These are phyloP conservation scores for Carposina sasakii DNA, from an alignment of 1,140 invertebrate genomes.

Conservation along the genomic window DNA sequence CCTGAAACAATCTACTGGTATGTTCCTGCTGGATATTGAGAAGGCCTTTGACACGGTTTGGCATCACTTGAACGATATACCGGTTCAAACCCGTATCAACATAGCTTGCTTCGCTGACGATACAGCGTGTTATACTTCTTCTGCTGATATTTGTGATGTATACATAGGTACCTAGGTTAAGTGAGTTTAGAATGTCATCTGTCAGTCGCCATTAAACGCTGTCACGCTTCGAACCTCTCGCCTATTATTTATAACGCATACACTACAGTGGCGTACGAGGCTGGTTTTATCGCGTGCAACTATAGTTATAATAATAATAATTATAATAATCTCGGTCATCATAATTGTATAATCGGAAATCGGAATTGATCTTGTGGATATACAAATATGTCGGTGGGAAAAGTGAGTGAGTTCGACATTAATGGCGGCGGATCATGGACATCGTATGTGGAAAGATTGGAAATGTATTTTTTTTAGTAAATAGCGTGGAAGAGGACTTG, in stretches of 20 bases:
- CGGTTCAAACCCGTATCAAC: not conserved
- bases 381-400: not conserved
- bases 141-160: too few relatives aligned
- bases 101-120: not conserved
- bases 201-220: too few relatives aligned
- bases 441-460: not conserved
- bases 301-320: too few relatives aligned
- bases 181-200: too few relatives aligned
- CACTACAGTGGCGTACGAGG: too few relatives aligned
- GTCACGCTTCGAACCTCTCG: too few relatives aligned
- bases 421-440: not conserved
- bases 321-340: too few relatives aligned
- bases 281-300: too few relatives aligned
- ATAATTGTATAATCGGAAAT: too few relatives aligned
- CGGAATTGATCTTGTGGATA: too few relatives aligned
- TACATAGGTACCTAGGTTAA: too few relatives aligned
- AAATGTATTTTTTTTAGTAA: not conserved
- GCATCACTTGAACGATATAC: constrained; percentile 6
- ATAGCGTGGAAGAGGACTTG: not conserved
- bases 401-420: not conserved
- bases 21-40: not conserved
- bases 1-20: constrained; percentile 1
- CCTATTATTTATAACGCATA: too few relatives aligned
- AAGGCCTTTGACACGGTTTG: constrained; percentile 5
- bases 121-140: not conserved